phyloP scores from a whole-genome alignment of 1,140 invertebrate genomes.

The Brachionus rotundiformis region DNA sequence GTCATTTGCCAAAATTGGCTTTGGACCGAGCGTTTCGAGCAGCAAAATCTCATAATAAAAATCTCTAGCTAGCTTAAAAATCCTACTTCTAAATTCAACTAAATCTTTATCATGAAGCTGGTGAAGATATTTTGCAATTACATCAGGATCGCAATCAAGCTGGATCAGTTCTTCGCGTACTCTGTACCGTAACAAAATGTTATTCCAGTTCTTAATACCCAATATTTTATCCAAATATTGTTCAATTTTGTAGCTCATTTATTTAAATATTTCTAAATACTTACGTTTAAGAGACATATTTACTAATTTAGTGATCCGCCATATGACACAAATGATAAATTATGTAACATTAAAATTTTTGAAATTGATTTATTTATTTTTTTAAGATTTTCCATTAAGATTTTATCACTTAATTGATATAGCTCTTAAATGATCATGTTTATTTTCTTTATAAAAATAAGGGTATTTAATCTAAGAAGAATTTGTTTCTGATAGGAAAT shows the following conservation, averaged over 20 bases:
- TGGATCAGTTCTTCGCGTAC: background rate
- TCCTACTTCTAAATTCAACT: background rate
- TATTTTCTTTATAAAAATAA: background rate
- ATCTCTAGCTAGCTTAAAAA: background rate
- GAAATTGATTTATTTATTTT: background rate
- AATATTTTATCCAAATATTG: constrained; percentile 25
- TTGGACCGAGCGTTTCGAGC: background rate
- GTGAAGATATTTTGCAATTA: background rate
- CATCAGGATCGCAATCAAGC: background rate
- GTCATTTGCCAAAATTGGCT: constrained; percentile 6
- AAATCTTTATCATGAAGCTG: background rate
- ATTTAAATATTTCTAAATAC: background rate
- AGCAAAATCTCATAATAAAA: constrained; percentile 4
- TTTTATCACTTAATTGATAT: background rate
- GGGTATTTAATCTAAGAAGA: background rate
- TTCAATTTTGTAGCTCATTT: constrained; percentile 22
- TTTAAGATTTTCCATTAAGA: background rate
- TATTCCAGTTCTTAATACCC: background rate
- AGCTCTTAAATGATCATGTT: background rate
- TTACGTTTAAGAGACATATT: constrained; percentile 23
- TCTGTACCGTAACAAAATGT: background rate
- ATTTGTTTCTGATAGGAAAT: background rate
- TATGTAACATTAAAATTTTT: background rate
- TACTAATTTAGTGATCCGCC: background rate
- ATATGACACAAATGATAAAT: constrained; percentile 28